Evolutionary conservation across 92 coral and sea anemone genomes (phyloP), one percentile per base, ranked within the genome.

Genomic region (Paramuricea clavata): DNA sequence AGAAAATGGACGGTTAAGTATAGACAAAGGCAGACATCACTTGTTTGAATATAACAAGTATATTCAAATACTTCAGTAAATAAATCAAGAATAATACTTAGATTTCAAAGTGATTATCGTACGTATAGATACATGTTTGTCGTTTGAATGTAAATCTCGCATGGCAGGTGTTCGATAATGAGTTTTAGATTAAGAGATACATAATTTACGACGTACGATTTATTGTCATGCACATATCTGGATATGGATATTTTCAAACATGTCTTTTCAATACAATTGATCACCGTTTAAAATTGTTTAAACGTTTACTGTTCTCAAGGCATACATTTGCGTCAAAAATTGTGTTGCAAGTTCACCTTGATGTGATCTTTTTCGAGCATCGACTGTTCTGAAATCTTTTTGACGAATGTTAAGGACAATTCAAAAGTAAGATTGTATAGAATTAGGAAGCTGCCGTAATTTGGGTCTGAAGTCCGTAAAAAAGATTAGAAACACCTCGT

Each of bases 281-380:
- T 10, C 52, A 47, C 2, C 26, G 39, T 19, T 21, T 19, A 69
- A 8, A 44, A 69, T 23, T 44, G 13, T 44, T 9, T 21, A 28
- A 69, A 31, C 23, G 13, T 26, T 69, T 69, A 31, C 23, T 27
- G 43, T 69, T 36, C 25, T 69, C 25, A 31, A 69, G 42, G 26
- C 13, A 69, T 11, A 43, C 76, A 69, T 17, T 69, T 17, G 17
- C 52, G 21, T 31, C 47, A 31, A 28, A 30, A 28, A 25, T 65
- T 56, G 87, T 31, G 60, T 39, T 57, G 85, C 30, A 35, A 32
- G 16, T 47, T 25, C 5, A 71, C 43, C 32, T 67, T 56, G 47
- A 12, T 25, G 56, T 15, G 13, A 47, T 47, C 1, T 47, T 10
- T 9, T 47, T 47, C 52, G 52, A 47, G 17, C 10, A 2, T n/a